These are phyloP conservation scores for Cranoglanis bouderius DNA, from an alignment of 2,113 vertebrate species.

Conservation along the genomic window DNA sequence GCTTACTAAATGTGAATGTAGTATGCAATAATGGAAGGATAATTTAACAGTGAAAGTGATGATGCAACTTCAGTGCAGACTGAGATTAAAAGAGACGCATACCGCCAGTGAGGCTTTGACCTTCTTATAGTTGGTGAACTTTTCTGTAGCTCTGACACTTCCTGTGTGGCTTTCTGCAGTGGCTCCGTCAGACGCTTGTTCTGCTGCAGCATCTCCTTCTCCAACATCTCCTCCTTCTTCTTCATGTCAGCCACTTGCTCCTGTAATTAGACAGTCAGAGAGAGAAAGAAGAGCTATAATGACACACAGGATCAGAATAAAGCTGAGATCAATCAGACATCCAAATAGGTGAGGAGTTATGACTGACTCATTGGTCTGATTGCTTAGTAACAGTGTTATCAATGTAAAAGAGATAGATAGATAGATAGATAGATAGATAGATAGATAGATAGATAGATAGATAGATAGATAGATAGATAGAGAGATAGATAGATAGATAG, in stretches of 20 bases:
- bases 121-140: slow-evolving; percentile 63
- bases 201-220: slow-evolving; percentile 75
- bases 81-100: slow-evolving; percentile 46
- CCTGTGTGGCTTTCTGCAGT: slow-evolving; percentile 71
- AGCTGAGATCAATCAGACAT: neutral
- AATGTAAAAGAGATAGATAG: too few species aligned
- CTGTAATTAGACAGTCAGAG: slow-evolving; percentile 63
- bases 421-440: too few species aligned
- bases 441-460: too few species aligned
- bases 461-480: too few species aligned
- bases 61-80: neutral
- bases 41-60: neutral
- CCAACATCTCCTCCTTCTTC: slow-evolving; percentile 67
- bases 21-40: neutral
- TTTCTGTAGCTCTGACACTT: slow-evolving; percentile 71
- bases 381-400: too few species aligned
- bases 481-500: too few species aligned
- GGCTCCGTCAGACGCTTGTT: slow-evolving; percentile 75
- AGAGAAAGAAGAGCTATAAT: neutral
- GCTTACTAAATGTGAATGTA: neutral
- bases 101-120: slow-evolving; percentile 77
- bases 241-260: slow-evolving; percentile 77
- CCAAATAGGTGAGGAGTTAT: neutral
- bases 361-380: neutral
- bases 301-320: neutral